Conservation (phyloP, 2,797 vertebrate species). For the Scarus forsteni region DNA sequence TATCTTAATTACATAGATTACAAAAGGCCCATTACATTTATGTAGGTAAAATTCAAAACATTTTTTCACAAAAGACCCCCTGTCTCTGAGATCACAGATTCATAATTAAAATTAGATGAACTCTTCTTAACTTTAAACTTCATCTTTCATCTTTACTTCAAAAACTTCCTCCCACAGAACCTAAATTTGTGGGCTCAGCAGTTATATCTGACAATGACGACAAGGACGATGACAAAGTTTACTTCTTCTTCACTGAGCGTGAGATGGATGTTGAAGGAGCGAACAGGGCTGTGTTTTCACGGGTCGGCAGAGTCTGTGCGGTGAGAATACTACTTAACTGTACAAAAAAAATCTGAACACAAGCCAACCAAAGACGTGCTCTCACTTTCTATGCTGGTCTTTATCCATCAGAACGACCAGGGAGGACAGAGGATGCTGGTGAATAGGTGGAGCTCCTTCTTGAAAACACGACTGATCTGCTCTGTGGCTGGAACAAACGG, state of each 20-base stretch:
- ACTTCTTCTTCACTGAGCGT: constrained; percentile 97
- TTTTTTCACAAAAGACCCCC: too few species aligned
- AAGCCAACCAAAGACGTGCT: background rate
- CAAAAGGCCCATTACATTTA: too few species aligned
- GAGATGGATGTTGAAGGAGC: constrained; percentile 87
- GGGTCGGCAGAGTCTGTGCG: constrained; percentile 92
- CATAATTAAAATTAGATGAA: background rate
- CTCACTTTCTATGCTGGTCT: constrained; percentile 21
- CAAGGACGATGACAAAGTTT: constrained; percentile 94
- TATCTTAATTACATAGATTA: too few species aligned
- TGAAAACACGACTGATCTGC: constrained; percentile 94
- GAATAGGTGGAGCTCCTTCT: constrained; percentile 96
- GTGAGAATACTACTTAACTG: constrained; percentile 79
- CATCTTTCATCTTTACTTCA: background rate
- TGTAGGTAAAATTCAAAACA: too few species aligned
- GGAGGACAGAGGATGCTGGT: constrained; percentile 96
- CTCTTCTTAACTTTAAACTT: background rate
- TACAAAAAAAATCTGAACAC: background rate
- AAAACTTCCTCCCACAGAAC: constrained; percentile 81
- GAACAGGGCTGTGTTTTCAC: constrained; percentile 88
- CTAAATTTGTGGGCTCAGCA: constrained; percentile 92
- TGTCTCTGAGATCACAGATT: too few species aligned
- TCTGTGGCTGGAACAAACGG: constrained; percentile 93
- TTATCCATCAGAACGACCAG: constrained; percentile 89
- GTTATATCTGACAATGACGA: constrained; percentile 97